phyloP scores from a whole-genome alignment of 2,797 vertebrate genomes.

The Manis pentadactyla region DNA sequence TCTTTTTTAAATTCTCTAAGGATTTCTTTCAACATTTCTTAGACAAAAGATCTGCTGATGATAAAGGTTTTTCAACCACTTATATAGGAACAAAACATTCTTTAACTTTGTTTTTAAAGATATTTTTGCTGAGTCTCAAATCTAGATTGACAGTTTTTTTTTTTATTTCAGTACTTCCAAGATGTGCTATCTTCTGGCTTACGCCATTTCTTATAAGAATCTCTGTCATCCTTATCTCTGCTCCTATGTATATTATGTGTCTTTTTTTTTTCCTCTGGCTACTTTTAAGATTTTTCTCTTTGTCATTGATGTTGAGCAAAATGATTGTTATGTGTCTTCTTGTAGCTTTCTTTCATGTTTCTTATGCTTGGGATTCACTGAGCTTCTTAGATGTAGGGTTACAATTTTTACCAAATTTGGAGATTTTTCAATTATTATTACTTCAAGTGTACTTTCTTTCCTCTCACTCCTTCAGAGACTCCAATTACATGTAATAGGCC shows the following conservation, averaged over 20 bases:
- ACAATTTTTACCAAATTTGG: not conserved
- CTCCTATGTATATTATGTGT: not conserved
- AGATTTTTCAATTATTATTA: not conserved
- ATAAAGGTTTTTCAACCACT: not conserved
- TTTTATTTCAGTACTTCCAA: not conserved
- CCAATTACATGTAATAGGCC: not conserved
- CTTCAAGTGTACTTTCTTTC: not conserved
- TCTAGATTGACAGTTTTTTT: not conserved
- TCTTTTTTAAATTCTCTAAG: not conserved
- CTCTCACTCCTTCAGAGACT: not conserved
- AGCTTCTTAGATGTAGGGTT: not conserved
- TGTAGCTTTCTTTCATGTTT: not conserved
- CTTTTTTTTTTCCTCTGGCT: not conserved
- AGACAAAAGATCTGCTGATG: not conserved
- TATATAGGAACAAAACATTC: not conserved
- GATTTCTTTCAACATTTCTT: constrained; percentile 3
- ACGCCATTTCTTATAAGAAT: not conserved
- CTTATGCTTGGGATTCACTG: not conserved
- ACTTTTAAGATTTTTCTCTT: not conserved
- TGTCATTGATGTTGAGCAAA: not conserved
- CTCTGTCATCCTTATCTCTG: not conserved
- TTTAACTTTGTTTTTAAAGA: not conserved
- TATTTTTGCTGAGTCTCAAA: not conserved
- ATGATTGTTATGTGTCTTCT: not conserved
- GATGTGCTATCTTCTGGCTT: not conserved